Evolutionary conservation across 2,797 vertebrate species (phyloP).

Genomic region (Chromobotia macracanthus): DNA sequence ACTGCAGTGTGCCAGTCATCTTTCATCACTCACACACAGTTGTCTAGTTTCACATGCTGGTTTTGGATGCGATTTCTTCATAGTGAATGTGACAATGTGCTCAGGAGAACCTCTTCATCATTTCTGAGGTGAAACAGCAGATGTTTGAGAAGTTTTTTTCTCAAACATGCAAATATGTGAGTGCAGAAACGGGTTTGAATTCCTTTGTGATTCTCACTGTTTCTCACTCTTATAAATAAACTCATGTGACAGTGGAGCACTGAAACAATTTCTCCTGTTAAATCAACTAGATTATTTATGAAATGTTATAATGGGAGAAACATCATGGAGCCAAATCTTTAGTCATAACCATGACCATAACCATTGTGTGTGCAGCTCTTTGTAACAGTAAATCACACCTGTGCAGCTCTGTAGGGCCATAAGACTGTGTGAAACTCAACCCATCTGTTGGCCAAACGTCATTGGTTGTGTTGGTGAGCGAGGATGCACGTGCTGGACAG

Average conservation of each 20-base stretch:
- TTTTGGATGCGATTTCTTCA: not conserved
- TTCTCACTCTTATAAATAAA: not conserved
- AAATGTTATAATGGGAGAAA: not conserved
- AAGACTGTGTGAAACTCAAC: not conserved
- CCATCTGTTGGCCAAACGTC: not conserved
- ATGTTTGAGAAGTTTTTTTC: not conserved
- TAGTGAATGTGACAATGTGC: not conserved
- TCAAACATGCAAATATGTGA: not conserved
- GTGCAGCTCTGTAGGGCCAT: not conserved
- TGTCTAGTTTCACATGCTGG: not conserved
- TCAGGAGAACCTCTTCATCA: not conserved
- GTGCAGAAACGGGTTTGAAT: not conserved
- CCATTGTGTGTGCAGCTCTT: not conserved
- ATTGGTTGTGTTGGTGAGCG: slow-evolving; percentile 65
- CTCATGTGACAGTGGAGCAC: not conserved
- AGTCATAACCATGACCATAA: not conserved
- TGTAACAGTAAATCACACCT: not conserved
- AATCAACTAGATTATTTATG: not conserved
- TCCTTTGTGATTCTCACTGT: too few relatives aligned
- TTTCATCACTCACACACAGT: not conserved
- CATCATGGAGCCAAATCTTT: not conserved
- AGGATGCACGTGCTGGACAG: slow-evolving; percentile 61
- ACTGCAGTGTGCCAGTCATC: too few relatives aligned
- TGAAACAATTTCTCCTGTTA: not conserved
- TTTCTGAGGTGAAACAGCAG: not conserved